A percentile compares a stretch with the other conserved stretches of the same genome.
Conservation (phyloP, 35 echinoderm and acorn worm species). For the Eucidaris tribuloides region DNA sequence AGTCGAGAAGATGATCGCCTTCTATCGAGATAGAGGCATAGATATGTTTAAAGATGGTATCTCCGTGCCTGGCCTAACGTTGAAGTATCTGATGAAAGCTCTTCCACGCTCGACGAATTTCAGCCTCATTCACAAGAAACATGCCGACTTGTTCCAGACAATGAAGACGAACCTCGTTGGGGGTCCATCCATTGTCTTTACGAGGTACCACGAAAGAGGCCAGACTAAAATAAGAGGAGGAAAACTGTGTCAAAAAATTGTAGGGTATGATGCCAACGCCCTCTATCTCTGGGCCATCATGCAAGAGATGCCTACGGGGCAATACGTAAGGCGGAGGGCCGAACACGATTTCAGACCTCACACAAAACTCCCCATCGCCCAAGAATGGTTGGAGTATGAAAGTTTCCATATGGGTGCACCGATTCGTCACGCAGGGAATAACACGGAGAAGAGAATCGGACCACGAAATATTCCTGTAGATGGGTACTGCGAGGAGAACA, state of each 20-base stretch:
- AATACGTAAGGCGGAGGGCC: background rate
- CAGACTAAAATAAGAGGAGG: background rate
- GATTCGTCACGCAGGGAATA: background rate
- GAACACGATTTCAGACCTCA: background rate
- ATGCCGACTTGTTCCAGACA: background rate
- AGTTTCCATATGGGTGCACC: background rate
- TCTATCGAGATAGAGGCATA: background rate
- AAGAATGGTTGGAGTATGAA: background rate
- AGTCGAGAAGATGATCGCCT: too few relatives aligned
- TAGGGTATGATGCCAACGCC: slow-evolving; percentile 29
- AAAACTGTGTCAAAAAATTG: background rate
- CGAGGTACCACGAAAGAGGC: background rate
- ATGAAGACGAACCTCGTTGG: background rate
- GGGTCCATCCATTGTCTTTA: slow-evolving; percentile 8
- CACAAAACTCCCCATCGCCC: background rate
- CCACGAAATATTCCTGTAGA: background rate
- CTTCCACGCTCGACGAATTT: background rate
- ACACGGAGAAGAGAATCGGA: background rate
- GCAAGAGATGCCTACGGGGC: background rate
- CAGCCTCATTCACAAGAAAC: background rate
- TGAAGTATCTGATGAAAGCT: slow-evolving; percentile 16
- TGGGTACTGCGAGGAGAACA: background rate
- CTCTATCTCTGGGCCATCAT: background rate
- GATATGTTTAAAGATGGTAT: slow-evolving; percentile 44
- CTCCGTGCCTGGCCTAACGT: too few relatives aligned